Evolutionary conservation across 2,113 vertebrate genomes (phyloP).

Genomic region (Tyto alba): DNA sequence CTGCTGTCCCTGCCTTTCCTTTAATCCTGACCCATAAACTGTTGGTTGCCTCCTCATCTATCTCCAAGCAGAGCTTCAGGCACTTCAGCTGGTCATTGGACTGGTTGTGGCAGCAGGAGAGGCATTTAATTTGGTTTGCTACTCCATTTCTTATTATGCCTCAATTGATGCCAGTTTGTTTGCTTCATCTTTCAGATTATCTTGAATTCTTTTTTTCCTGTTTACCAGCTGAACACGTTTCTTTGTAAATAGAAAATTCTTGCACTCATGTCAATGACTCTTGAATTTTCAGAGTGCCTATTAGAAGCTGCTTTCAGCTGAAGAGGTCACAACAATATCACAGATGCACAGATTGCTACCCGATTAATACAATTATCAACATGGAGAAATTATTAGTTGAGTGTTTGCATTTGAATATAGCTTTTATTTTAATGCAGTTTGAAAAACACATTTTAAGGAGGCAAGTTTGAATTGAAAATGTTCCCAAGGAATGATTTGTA

Average conservation of each 20-base stretch:
- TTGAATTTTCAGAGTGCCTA: slow-evolving; percentile 48
- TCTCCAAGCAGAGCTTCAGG: too few relatives aligned
- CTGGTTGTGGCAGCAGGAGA: background rate
- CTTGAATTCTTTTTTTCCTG: background rate
- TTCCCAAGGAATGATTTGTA: slow-evolving; percentile 44
- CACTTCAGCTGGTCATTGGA: background rate
- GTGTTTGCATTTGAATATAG: slow-evolving; percentile 42
- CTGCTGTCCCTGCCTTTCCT: too few relatives aligned
- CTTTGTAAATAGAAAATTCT: slow-evolving; percentile 45
- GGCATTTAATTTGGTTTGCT: background rate
- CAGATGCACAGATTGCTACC: slow-evolving; percentile 30
- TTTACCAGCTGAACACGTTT: slow-evolving; percentile 16
- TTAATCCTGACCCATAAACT: too few relatives aligned
- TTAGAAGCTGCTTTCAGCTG: slow-evolving; percentile 44
- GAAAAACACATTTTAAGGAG: slow-evolving; percentile 59
- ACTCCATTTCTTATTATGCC: background rate
- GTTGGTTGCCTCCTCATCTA: too few relatives aligned
- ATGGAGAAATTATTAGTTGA: slow-evolving; percentile 30
- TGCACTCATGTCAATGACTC: slow-evolving; percentile 19
- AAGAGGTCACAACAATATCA: slow-evolving; percentile 40
- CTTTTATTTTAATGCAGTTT: slow-evolving; percentile 61
- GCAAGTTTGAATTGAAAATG: slow-evolving; percentile 23
- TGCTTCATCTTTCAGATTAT: background rate
- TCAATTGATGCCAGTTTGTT: background rate
- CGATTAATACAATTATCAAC: slow-evolving; percentile 63